Conservation (phyloP, 2,888 invertebrate species). For the Drepana falcataria region DNA sequence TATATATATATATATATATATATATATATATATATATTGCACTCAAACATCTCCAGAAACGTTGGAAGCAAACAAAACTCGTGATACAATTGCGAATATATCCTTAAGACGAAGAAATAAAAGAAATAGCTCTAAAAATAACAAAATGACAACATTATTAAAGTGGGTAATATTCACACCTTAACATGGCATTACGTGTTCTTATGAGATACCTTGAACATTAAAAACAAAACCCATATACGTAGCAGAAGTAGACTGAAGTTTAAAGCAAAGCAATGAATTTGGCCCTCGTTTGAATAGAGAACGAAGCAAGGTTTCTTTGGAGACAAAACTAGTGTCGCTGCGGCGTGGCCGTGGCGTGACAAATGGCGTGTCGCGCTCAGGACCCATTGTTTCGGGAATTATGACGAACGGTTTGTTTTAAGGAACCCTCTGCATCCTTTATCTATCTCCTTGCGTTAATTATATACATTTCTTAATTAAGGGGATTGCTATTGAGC, state of each 20-base stretch:
- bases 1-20: no score
- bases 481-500: neutral
- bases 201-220: no score
- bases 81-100: no score
- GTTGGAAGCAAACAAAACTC: no score
- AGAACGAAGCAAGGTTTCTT: conserved; percentile 2
- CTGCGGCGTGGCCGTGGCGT: conserved; percentile 15
- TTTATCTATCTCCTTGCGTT: conserved; percentile 12
- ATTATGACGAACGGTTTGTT: conserved; percentile 31
- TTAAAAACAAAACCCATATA: neutral
- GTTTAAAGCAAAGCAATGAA: neutral
- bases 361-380: conserved; percentile 28
- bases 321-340: conserved; percentile 12
- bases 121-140: no score
- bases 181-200: no score
- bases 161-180: no score
- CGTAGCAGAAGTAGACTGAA: neutral
- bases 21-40: no score
- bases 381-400: conserved; percentile 35
- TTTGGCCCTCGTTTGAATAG: neutral
- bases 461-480: conserved; percentile 7
- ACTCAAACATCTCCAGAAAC: no score
- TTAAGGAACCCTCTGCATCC: conserved; percentile 15
- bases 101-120: no score
- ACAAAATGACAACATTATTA: no score